Percentiles rank a stretch among this genome's conserved stretches.
Conservation (phyloP, 1,140 invertebrate species). For the Wiebesia pumilae region DNA sequence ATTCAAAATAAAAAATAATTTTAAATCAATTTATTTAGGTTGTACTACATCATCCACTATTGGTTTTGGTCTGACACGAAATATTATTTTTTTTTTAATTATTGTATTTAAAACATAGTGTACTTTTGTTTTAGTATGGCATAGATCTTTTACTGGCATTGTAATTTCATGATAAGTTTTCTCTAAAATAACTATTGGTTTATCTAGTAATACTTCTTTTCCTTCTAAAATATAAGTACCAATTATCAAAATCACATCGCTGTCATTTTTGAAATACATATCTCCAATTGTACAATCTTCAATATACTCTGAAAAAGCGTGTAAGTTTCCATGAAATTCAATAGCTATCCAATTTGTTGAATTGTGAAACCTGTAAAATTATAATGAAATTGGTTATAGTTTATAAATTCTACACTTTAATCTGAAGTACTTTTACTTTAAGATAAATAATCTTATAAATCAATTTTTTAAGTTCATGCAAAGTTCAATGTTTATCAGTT, state of each 20-base stretch:
- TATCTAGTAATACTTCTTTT: constrained; percentile 27
- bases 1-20: too few species aligned
- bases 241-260: constrained; percentile 26
- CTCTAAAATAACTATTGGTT: constrained; percentile 30
- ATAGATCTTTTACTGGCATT: background rate
- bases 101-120: constrained; percentile 11
- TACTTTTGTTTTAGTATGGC: background rate
- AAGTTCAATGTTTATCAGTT: too few species aligned
- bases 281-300: constrained; percentile 8
- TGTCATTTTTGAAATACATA: background rate
- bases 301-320: constrained; percentile 3
- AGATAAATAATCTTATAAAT: too few species aligned
- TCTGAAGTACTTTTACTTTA: too few species aligned
- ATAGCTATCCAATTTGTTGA: background rate
- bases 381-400: background rate
- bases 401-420: too few species aligned
- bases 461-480: too few species aligned
- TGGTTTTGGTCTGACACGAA: constrained; percentile 35
- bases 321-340: constrained; percentile 37
- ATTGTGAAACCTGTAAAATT: background rate
- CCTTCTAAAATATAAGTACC: constrained; percentile 37
- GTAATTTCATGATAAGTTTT: background rate
- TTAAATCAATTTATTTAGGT: constrained; percentile 25
- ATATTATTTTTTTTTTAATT: constrained; percentile 31
- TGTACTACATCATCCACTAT: background rate